These are phyloP conservation scores for Penaeus japonicus DNA, from an alignment of 1,140 invertebrate species.

Conservation along the genomic window DNA sequence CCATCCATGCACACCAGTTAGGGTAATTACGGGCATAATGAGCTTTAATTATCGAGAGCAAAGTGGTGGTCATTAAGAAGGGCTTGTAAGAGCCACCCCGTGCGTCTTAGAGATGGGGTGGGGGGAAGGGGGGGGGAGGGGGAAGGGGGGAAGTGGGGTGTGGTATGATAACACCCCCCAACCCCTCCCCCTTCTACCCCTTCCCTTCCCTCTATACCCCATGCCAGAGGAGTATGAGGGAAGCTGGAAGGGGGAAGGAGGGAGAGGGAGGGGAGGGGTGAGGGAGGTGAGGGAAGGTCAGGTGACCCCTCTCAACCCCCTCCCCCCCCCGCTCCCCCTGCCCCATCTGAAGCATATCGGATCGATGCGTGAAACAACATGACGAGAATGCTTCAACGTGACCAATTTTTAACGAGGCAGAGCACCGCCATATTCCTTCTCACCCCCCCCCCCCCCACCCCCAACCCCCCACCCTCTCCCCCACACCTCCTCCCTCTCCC, in stretches of 20 bases:
- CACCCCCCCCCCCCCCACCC: neutral
- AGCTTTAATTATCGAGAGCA: slow-evolving; percentile 32
- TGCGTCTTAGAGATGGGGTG: no score
- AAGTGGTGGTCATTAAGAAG: no score
- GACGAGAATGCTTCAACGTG: neutral
- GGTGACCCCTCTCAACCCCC: neutral
- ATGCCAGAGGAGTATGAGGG: neutral
- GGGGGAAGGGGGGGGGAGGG: neutral
- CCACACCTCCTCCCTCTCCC: neutral
- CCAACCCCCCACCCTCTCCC: neutral
- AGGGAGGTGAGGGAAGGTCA: no score
- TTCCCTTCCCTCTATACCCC: no score
- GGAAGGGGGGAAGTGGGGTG: neutral
- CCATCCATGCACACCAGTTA: slow-evolving; percentile 37
- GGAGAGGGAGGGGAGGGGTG: no score
- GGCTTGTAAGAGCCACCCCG: no score
- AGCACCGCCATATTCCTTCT: neutral
- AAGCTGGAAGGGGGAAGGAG: no score
- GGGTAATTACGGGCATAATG: slow-evolving; percentile 38
- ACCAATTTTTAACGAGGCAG: neutral
- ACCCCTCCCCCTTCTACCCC: neutral
- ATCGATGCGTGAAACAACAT: slow-evolving; percentile 29
- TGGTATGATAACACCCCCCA: neutral
- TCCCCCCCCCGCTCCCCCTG: neutral
- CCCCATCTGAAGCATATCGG: neutral